phyloP scores from a whole-genome alignment of 2,113 vertebrate species.

The Fukomys damarensis region DNA sequence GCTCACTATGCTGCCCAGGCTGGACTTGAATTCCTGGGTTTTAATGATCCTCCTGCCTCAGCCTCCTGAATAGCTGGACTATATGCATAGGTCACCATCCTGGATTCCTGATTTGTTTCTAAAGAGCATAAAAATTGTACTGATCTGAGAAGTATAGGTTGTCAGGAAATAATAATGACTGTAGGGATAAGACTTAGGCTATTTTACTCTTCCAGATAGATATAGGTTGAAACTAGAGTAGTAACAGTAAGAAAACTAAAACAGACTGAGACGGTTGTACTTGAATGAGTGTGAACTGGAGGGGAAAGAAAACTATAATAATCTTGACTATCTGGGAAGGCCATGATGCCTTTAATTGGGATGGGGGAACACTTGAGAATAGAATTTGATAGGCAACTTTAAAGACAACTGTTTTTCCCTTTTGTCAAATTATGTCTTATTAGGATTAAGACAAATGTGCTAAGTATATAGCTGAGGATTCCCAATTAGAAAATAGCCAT shows the following conservation, averaged over 20 bases:
- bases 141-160: not conserved
- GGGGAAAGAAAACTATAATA: not conserved
- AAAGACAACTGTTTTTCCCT: conserved; percentile 30
- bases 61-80: not conserved
- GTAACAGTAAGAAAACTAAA: conserved; percentile 21
- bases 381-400: conserved; percentile 40
- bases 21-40: not conserved
- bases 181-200: not conserved
- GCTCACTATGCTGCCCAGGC: not conserved
- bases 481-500: conserved; percentile 47
- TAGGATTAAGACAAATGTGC: conserved; percentile 15
- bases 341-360: not conserved
- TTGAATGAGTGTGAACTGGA: not conserved
- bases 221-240: not conserved
- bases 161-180: conserved; percentile 30
- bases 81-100: not conserved
- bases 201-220: conserved; percentile 14
- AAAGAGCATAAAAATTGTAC: not conserved
- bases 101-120: not conserved
- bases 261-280: not conserved
- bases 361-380: not conserved
- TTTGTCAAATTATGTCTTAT: conserved; percentile 38
- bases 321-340: not conserved
- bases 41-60: not conserved
- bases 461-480: conserved; percentile 28